Evolutionary conservation across 2,113 vertebrate species (phyloP), one percentile per base, ranked within the genome.

Genomic region (Eulemur rufifrons): DNA sequence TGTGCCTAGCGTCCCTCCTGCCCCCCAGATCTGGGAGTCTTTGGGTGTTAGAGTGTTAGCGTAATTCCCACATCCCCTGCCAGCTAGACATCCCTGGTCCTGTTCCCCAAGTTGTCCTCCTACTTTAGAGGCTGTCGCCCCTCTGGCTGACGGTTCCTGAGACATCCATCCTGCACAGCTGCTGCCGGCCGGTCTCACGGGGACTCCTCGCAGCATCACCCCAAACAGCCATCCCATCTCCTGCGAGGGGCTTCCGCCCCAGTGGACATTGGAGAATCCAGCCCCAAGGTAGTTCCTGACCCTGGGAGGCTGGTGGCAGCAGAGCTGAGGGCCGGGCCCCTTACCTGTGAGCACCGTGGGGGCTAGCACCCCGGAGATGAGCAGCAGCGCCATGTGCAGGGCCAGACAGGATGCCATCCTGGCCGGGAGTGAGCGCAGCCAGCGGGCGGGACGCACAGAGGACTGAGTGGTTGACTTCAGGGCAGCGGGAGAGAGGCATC

Each of bases 281-380:
- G 71, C 42, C 50, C 52, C 61, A 8, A 8, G 11, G 91, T 2
- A 23, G 29, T 32, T 47, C 42, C 42, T 45, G 34, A 4, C 34
- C 74, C 56, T 0, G 15, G 78, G 52, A 34, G 18, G 69, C 56
- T 83, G 3, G 77, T 20, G 69, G 78, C 69, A 34, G 81, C 69
- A 52, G 23, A 76, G 77, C 37, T 5, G 5, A 81, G 37, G 45
- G 56, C 63, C 10, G 7, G 0, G 1, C 56, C 39, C 39, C 98
- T 97, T 98, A 99, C 99, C 99, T 98, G 98, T 97, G 97, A 98
- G 98, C 74, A 97, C 98, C 20, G 95, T 96, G 42, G 98, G 98
- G 93, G 98, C 92, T 74, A 98, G 95, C 81, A 98, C 87, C 95
- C 97, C 95, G 0, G 97, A 97, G 34, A 98, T 1, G 11, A 98